Evolutionary conservation across 2,888 invertebrate species (phyloP).

Genomic region (Empis livida): DNA sequence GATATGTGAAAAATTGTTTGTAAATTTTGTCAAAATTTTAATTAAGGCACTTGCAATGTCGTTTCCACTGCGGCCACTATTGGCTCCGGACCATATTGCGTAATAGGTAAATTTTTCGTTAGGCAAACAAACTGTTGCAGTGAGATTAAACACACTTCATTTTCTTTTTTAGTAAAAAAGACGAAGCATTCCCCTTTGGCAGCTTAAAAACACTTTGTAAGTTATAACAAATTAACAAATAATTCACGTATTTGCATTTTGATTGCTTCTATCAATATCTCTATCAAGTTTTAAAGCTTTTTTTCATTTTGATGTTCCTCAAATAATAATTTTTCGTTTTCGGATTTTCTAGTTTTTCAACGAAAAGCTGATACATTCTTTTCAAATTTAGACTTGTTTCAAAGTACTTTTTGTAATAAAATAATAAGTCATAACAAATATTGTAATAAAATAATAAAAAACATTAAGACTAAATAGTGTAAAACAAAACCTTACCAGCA

Average conservation of each 20-base stretch:
- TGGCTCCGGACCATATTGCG: not conserved
- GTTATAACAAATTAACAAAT: not conserved
- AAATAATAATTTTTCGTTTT: not conserved
- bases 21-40: not conserved
- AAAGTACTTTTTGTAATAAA: not conserved
- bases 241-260: not conserved
- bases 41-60: not conserved
- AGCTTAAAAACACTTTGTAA: not conserved
- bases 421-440: too few species aligned
- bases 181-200: not conserved
- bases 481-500: too few species aligned
- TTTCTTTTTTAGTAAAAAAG: not conserved
- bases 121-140: not conserved
- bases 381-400: not conserved
- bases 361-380: not conserved
- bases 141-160: not conserved
- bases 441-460: too few species aligned
- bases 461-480: too few species aligned
- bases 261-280: not conserved
- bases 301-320: not conserved
- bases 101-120: not conserved
- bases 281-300: not conserved
- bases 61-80: not conserved
- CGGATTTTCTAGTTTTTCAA: not conserved
- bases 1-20: not conserved